phyloP scores from a whole-genome alignment of 1,140 invertebrate genomes.

The Anagrus nilaparvatae region DNA sequence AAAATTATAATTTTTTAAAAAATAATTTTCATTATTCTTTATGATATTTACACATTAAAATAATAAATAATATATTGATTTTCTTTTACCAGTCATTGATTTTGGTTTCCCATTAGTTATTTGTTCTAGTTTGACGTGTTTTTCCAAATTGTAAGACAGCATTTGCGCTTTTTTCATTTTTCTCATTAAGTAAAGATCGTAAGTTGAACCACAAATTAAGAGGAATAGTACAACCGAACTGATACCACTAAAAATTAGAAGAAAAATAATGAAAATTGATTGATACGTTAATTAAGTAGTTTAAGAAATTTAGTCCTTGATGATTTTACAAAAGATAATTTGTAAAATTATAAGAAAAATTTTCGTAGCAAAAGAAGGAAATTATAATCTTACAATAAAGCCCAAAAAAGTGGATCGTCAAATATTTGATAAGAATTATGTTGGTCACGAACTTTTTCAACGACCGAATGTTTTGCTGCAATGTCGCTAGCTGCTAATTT shows the following conservation, averaged over 20 bases:
- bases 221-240: slow-evolving; percentile 44
- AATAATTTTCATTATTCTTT: too few species aligned
- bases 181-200: slow-evolving; percentile 34
- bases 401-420: slow-evolving; percentile 58
- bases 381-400: slow-evolving; percentile 64
- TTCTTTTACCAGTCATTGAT: slow-evolving; percentile 21
- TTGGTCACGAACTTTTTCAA: slow-evolving; percentile 50
- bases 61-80: not conserved
- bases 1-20: too few species aligned
- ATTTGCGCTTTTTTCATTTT: slow-evolving; percentile 21
- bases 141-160: slow-evolving; percentile 33
- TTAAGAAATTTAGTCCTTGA: not conserved
- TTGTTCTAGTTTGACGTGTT: slow-evolving; percentile 35
- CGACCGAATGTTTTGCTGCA: slow-evolving; percentile 23
- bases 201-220: slow-evolving; percentile 45
- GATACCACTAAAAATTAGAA: slow-evolving; percentile 45
- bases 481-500: slow-evolving; percentile 37
- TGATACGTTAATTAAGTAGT: not conserved
- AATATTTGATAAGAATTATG: slow-evolving; percentile 55
- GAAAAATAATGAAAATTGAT: too few species aligned
- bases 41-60: slow-evolving; percentile 21
- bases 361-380: too few species aligned
- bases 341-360: too few species aligned
- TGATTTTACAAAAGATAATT: too few species aligned
- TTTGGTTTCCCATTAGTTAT: slow-evolving; percentile 27